Evolutionary conservation across 2,888 invertebrate genomes (phyloP), one percentile per base, ranked within the genome.

Genomic region (Limnephilus lunatus): DNA sequence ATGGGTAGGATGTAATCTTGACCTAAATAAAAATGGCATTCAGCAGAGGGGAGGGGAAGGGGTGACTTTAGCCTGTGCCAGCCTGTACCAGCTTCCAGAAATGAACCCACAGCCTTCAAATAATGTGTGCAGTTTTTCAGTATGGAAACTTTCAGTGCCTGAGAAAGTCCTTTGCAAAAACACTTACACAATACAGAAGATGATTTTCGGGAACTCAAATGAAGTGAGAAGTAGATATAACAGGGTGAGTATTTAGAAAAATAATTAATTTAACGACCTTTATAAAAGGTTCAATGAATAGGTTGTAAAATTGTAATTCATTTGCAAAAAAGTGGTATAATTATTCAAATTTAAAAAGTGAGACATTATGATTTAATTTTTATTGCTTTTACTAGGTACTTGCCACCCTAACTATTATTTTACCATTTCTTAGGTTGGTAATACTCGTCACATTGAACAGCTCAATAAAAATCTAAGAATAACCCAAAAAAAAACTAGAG

Each of bases 161-260:
- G 15, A 53, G 31, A 32, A 19, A 83, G 83, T 83, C 32, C 30
- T 85, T 32, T 31, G 25, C 35, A 92, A 89, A 89, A 89, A 35
- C 7, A 85, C 31, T 25, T 53, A 53, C 19, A 53, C 19, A 53
- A 53, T 53, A 53, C 53, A 31, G 89, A 82, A 91, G 30, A 96
- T 96, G 96, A 96, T 97, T 94, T 97, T 97, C 94, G 97, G 97
- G 7, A 96, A 95, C 94, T 95, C 96, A 88, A 95, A 96, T 94
- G 96, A 96, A 94, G 95, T 97, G 94, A 95, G 97, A 91, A 97
- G 97, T 92, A 95, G 97, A 94, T 97, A 97, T 94, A 97, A 97
- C 94, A 95, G 97, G 95, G 97, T 97, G 95, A 95, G 95, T 94
- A 68, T 68, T 68, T 68, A n/a, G 2, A 68, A 25, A 25, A 68